A percentile compares a stretch with the other conserved stretches of the same genome.
phyloP scores from a whole-genome alignment of 2,113 vertebrate genomes.

The Fukomys damarensis region DNA sequence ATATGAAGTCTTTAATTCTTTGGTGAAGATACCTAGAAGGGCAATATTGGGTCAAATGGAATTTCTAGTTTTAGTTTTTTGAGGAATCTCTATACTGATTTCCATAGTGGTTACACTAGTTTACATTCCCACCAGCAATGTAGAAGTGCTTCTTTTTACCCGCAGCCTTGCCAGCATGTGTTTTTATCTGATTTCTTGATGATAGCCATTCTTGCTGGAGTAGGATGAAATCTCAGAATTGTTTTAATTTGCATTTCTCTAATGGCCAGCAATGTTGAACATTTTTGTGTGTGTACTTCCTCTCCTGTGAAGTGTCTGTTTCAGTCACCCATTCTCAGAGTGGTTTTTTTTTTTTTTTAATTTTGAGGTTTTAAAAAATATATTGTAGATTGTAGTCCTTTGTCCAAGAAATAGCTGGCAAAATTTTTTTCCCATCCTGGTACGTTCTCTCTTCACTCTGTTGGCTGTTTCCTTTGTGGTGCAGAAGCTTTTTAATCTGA shows the following conservation, averaged over 20 bases:
- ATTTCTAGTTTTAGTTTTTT: background rate
- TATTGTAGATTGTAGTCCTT: background rate
- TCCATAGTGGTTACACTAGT: background rate
- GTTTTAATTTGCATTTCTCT: background rate
- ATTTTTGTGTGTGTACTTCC: background rate
- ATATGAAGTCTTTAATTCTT: background rate
- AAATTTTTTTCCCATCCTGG: background rate
- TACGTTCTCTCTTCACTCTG: background rate
- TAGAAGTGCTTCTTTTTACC: background rate
- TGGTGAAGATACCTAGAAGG: background rate
- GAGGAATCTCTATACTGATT: background rate
- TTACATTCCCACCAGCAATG: background rate
- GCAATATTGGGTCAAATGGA: background rate
- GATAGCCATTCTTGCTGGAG: background rate
- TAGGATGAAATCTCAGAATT: background rate
- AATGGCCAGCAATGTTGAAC: background rate
- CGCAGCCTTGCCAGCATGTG: background rate
- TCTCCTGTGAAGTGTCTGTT: background rate
- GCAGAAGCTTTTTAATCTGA: background rate
- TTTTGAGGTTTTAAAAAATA: background rate
- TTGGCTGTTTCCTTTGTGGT: background rate
- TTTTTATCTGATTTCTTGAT: background rate
- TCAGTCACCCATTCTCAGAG: background rate
- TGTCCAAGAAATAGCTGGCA: background rate
- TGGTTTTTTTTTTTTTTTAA: background rate